Base-by-base conservation (phyloP, 2,797 vertebrate genomes). In the Acestrorhynchus altus region DNA sequence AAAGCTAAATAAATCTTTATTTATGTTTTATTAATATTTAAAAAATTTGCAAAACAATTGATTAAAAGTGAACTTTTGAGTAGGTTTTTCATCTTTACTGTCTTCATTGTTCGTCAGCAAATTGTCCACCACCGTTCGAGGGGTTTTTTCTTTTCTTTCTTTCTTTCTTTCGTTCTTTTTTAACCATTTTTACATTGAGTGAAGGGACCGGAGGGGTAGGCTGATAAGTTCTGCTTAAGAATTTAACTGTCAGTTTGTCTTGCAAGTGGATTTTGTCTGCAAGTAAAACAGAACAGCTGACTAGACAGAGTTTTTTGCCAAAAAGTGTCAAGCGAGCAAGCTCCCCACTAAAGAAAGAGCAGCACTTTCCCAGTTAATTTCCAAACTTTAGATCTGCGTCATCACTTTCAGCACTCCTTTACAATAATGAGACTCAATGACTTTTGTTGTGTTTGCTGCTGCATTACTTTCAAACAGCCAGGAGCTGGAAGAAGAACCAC, bases 311-410 rank as follows among this genome's bases (percentile, higher is more conserved):
- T 22, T 11, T n/a, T 24, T 57, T 26, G 63, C 20, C 63, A 46
- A 16, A 24, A 44, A 65, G 20, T 13, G 40, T 42, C 20, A 64
- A 20, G n/a, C 39, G 42, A 39, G 40, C 61, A 13, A 15, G 39
- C 40, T 20, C 40, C 15, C 20, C 40, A 42, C 39, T 13, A 26
- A 26, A 56, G 49, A 56, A 47, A 76, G 54, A 9, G 42, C 42
- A 18, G 40, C 60, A 54, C 72, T 64, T 52, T 63, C n/a, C 15
- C 15, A 75, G 51, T 31, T 16, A 16, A 77, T 51, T 44, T 65
- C 63, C 63, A 46, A 65, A 46, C 63, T 65, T 44, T 65, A 65
- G 12, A 65, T 65, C 20, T 26, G n/a, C 61, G 13, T 65, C 63
- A 65, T 65, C 63, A 65, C 40, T 46, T 64, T 64, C 20, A 3